Base-by-base conservation (phyloP, 2,113 vertebrate genomes). In the Pitta sordida region DNA sequence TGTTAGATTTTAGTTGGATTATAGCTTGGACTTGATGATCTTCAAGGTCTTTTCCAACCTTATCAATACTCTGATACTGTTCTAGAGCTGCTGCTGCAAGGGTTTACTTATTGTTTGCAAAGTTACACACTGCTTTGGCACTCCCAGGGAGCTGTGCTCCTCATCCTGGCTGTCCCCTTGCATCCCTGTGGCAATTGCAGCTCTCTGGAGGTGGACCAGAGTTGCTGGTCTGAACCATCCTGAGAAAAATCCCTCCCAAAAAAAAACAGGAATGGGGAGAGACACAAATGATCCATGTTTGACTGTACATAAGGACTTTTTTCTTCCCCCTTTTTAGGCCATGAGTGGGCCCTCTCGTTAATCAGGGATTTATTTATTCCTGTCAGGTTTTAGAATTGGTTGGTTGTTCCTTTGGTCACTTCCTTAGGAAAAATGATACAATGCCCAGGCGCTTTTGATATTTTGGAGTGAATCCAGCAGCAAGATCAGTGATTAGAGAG, bases 401-500 rank as follows among this genome's bases (percentile, higher is more conserved):
- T 88, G 39, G 17, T 83, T 16, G 5, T 70, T 93, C 6, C 62
- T 96, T 79, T 60, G 52, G n/a, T 63, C 51, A 41, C 46, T 83
- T 69, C 23, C 84, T 88, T 32, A 76, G 26, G 52, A 74, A 83
- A 92, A 93, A 10, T n/a, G 44, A n/a, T 27, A 78, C 68, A 84
- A 87, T 27, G 32, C 79, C 65, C 52, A 49, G 30, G 69, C 0
- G 2, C 68, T 83, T 85, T 32, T 84, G 48, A 56, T 36, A 81
- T 34, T n/a, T 87, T 65, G 68, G 64, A 88, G 56, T 86, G 78
- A 88, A 46, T 90, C 60, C 83, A 96, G 73, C 41, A 93, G 32
- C 86, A 92, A 59, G 26, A 94, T 90, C 86, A 92, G 10, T 69
- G 68, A 91, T 94, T 90, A 77, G 86, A 77, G 86, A 83, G 86